Percentiles rank a stretch among this genome's conserved stretches.
phyloP scores from a whole-genome alignment of 2,888 invertebrate species.

The Tortricodes alternella region DNA sequence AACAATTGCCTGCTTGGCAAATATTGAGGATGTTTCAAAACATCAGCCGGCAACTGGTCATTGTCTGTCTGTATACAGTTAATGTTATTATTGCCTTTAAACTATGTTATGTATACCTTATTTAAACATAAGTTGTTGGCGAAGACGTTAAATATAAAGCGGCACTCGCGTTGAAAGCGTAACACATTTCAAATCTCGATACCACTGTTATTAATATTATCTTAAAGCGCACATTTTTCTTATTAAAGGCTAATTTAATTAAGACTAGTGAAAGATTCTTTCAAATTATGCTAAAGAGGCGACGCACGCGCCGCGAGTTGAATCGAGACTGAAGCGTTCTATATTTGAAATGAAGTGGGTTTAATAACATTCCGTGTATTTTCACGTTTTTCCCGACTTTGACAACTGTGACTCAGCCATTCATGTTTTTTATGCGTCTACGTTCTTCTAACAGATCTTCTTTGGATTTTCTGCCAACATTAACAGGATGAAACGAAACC shows the following conservation, averaged over 20 bases:
- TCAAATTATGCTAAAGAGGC: conserved; percentile 36
- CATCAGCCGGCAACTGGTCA: neutral
- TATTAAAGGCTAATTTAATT: conserved; percentile 1
- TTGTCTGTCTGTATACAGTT: neutral
- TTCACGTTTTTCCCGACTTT: conserved; percentile 63
- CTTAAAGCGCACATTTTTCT: conserved; percentile 10
- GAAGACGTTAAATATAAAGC: neutral
- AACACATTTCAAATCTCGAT: neutral
- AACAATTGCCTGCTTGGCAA: neutral
- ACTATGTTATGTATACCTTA: too few species aligned
- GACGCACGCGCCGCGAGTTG: conserved; percentile 62
- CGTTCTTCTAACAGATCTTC: conserved; percentile 10
- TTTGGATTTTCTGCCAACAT: conserved; percentile 3
- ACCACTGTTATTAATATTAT: neutral
- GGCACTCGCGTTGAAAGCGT: too few species aligned
- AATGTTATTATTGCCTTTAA: neutral
- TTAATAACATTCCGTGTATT: conserved; percentile 78
- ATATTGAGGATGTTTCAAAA: conserved; percentile 4
- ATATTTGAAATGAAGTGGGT: conserved; percentile 77
- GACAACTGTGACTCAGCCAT: conserved; percentile 65
- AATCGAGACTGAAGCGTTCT: conserved; percentile 74
- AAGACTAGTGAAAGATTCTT: conserved; percentile 9
- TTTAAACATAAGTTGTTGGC: neutral
- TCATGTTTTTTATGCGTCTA: conserved; percentile 48
- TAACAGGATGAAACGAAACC: neutral